phyloP scores from a whole-genome alignment of 2,888 invertebrate genomes.

The Lordiphosa andalusiaca region DNA sequence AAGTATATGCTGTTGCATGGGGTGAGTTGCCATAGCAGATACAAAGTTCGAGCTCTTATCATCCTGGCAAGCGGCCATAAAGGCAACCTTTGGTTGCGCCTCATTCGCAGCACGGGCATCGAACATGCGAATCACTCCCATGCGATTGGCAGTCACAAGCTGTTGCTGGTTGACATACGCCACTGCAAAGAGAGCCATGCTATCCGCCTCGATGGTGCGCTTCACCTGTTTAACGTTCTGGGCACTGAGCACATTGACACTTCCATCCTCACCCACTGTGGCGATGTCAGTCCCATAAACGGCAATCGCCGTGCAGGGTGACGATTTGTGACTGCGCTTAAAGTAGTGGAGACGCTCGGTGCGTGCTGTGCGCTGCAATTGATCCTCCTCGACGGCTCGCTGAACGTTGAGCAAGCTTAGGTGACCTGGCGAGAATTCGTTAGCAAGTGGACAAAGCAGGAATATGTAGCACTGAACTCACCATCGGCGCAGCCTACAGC shows the following conservation, averaged over 20 bases:
- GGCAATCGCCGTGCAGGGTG: slow-evolving; percentile 89
- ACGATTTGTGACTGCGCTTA: slow-evolving; percentile 79
- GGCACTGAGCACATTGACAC: slow-evolving; percentile 82
- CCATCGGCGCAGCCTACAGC: slow-evolving; percentile 86
- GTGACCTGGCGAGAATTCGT: slow-evolving; percentile 81
- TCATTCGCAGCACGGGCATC: slow-evolving; percentile 88
- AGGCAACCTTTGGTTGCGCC: slow-evolving; percentile 82
- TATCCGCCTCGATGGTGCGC: slow-evolving; percentile 85
- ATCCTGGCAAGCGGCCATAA: slow-evolving; percentile 88
- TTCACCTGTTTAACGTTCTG: slow-evolving; percentile 81
- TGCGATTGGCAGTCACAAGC: slow-evolving; percentile 89
- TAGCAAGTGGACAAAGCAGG: neutral
- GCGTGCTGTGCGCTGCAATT: slow-evolving; percentile 82
- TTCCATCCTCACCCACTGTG: slow-evolving; percentile 92
- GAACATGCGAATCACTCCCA: slow-evolving; percentile 95
- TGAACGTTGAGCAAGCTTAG: slow-evolving; percentile 85
- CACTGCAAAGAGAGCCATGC: slow-evolving; percentile 89
- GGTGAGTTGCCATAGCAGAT: slow-evolving; percentile 90
- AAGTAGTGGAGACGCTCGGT: slow-evolving; percentile 87
- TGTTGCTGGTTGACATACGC: slow-evolving; percentile 86
- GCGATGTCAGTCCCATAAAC: slow-evolving; percentile 89
- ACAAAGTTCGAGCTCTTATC: slow-evolving; percentile 83
- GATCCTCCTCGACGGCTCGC: slow-evolving; percentile 82
- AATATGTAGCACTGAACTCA: neutral
- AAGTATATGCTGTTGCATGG: slow-evolving; percentile 91